Base-by-base conservation (phyloP, 2,113 vertebrate species). In the Mugil cephalus region DNA sequence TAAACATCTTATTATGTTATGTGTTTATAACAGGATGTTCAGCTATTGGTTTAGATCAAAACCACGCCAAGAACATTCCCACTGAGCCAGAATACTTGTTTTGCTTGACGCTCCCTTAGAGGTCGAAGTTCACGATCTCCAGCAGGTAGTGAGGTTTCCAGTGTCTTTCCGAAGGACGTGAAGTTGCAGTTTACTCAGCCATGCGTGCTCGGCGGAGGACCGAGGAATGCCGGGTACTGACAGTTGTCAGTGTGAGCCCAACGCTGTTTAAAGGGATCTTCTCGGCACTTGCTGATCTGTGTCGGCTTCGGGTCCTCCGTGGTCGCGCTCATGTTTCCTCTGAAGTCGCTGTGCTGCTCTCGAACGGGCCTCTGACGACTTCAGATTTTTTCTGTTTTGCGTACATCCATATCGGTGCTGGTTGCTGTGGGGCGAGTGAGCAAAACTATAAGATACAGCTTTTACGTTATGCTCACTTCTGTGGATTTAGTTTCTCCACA, bases 201-300 rank as follows among this genome's bases (percentile, higher is more conserved):
- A 0, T n/a, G n/a, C 56, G 53, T 51, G 17, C 63, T 17, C 10
- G 73, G 48, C 42, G 30, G 42, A 14, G 54, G 30, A 19, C 58
- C n/a, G 61, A 84, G 59, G 77, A 63, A 86, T 84, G 74, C 61
- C 53, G 79, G 45, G 53, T 69, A 58, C 55, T 77, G 70, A 74
- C 88, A 86, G 74, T 77, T 67, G 55, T 78, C 60, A 8, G 36
- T 60, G 46, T 35, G 34, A 73, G 52, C 35, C 51, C 34, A 58
- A 38, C 30, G 21, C 74, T 46, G 18, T 53, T 80, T 74, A 51
- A 60, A 89, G 47, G 42, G 36, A 35, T 60, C 72, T 15, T 39
- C 55, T 21, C 12, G 40, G 69, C 72, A 67, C 70, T 69, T 38
- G 58, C 61, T 51, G 62, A 34, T 45, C 15, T 45, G 76, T 48